These are phyloP conservation scores for Saguinus imperator DNA, from an alignment of 2,113 vertebrate species.

Conservation along the genomic window DNA sequence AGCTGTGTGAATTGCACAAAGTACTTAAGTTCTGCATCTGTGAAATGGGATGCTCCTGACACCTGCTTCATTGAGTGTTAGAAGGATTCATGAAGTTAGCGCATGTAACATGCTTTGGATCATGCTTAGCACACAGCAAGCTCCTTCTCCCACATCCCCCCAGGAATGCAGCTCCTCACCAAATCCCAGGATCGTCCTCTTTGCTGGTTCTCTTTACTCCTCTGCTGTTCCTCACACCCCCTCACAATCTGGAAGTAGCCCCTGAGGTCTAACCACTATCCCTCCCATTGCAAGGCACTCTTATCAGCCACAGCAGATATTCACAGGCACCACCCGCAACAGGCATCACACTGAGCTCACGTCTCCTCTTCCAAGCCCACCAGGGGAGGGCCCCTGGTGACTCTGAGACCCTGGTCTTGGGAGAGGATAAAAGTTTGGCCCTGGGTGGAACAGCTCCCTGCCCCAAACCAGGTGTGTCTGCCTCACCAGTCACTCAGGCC, in stretches of 20 bases:
- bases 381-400: background rate
- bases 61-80: background rate
- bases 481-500: background rate
- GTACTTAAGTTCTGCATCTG: background rate
- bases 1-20: background rate
- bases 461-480: background rate
- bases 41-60: background rate
- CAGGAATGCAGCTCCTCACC: background rate
- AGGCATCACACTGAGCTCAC: background rate
- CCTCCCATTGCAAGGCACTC: background rate
- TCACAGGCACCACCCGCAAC: fast-evolving
- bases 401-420: background rate
- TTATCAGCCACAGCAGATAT: background rate
- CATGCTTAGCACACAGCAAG: background rate
- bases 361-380: background rate
- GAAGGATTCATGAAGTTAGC: background rate
- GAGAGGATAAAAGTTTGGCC: background rate
- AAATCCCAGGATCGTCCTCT: background rate
- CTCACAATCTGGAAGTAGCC: background rate
- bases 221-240: background rate
- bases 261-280: background rate
- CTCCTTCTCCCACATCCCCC: background rate
- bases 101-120: too few relatives aligned
- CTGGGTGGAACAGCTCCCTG: background rate
- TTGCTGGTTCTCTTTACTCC: too few relatives aligned